phyloP scores from a whole-genome alignment of 2,797 vertebrate genomes.

The Sebastiscus albofasciatus region DNA sequence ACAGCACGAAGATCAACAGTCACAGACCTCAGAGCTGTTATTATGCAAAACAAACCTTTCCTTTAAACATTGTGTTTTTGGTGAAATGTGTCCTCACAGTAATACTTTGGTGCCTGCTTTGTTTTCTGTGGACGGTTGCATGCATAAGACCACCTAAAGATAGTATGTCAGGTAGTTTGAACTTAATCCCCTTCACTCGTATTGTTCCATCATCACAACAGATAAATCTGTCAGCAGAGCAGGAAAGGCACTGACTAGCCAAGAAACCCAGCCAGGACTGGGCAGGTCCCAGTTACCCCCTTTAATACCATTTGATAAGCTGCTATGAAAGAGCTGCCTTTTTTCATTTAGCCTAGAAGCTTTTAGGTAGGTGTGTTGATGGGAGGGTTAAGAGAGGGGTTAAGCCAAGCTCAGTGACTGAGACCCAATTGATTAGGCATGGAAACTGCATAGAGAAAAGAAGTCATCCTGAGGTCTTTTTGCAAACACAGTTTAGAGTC shows the following conservation, averaged over 20 bases:
- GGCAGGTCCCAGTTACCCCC: conserved; percentile 65
- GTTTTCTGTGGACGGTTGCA: conserved; percentile 27
- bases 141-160: conserved; percentile 51
- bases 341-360: conserved; percentile 59
- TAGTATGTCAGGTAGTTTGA: conserved; percentile 53
- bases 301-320: conserved; percentile 79
- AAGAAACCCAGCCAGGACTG: conserved; percentile 64
- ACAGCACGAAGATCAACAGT: conserved; percentile 19
- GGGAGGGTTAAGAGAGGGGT: conserved; percentile 67
- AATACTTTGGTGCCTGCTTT: conserved; percentile 11
- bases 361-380: conserved; percentile 76
- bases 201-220: conserved; percentile 67
- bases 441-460: conserved; percentile 39
- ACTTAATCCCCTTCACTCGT: conserved; percentile 56
- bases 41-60: conserved; percentile 8
- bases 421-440: conserved; percentile 70
- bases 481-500: conserved; percentile 29
- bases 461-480: conserved; percentile 33
- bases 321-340: conserved; percentile 74
- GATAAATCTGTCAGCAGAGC: conserved; percentile 77
- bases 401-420: conserved; percentile 63
- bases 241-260: conserved; percentile 48
- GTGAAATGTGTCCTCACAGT: conserved; percentile 6
- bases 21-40: conserved; percentile 8
- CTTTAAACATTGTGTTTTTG: not conserved